A percentile compares a stretch with the other conserved stretches of the same genome.
Conservation (phyloP, 2,888 invertebrate species). For the Psylliodes chrysocephalus region DNA sequence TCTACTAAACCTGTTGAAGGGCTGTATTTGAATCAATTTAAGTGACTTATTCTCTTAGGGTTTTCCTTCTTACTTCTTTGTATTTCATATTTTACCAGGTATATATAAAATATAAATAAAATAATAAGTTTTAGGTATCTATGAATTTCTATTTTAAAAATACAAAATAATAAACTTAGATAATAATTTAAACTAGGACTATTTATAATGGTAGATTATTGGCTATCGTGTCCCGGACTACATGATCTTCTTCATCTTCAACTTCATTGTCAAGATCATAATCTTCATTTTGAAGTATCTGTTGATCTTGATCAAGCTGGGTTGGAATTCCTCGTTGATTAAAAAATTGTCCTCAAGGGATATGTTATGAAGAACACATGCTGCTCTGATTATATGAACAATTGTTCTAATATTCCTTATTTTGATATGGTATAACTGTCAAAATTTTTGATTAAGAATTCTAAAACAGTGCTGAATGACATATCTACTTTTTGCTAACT, state of each 20-base stretch:
- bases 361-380: not conserved
- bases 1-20: too few relatives aligned
- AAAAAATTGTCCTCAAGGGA: not conserved
- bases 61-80: too few relatives aligned
- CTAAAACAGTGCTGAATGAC: too few relatives aligned
- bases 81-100: too few relatives aligned
- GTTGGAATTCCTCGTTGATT: not conserved
- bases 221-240: not conserved
- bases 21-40: too few relatives aligned
- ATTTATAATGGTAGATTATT: not conserved
- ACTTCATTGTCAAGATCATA: not conserved
- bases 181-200: too few relatives aligned
- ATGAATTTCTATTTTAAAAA: too few relatives aligned
- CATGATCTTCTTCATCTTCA: not conserved
- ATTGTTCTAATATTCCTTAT: not conserved
- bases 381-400: not conserved
- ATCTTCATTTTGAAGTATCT: not conserved
- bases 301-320: not conserved
- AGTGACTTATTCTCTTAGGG: too few relatives aligned
- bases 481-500: conserved; percentile 31
- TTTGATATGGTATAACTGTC: not conserved
- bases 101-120: too few relatives aligned
- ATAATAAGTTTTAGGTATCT: too few relatives aligned
- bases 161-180: too few relatives aligned
- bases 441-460: not conserved